Evolutionary conservation across 1,140 invertebrate species (phyloP).

Genomic region (Drosophila yakuba): DNA sequence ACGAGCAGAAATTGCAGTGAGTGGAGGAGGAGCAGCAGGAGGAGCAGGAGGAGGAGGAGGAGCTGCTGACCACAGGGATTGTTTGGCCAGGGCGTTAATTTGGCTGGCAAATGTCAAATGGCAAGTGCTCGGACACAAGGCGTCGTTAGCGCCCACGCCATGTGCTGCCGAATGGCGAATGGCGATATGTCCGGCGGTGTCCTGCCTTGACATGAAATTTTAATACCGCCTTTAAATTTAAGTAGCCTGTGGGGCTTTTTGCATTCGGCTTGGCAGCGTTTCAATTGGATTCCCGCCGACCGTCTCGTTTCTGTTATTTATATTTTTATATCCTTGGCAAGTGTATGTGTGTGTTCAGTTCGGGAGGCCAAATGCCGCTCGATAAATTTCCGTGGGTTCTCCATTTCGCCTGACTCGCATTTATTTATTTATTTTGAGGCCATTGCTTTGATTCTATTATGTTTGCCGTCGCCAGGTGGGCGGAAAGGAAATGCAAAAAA

Average conservation of each 20-base stretch:
- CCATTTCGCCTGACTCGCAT: slow-evolving; percentile 30
- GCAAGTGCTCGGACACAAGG: slow-evolving; percentile 21
- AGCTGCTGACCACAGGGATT: slow-evolving; percentile 39
- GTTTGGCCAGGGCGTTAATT: slow-evolving; percentile 46
- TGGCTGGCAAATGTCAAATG: slow-evolving; percentile 56
- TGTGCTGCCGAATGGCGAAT: slow-evolving; percentile 25
- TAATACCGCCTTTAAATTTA: slow-evolving; percentile 71
- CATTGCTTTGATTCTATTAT: slow-evolving; percentile 68
- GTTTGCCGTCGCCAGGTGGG: slow-evolving; percentile 35
- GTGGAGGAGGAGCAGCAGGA: neutral
- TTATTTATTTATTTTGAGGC: slow-evolving; percentile 73
- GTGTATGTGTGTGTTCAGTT: slow-evolving; percentile 10
- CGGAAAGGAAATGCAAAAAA: neutral
- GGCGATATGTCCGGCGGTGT: slow-evolving; percentile 31
- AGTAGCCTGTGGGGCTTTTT: slow-evolving; percentile 54
- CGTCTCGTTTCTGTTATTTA: slow-evolving; percentile 39
- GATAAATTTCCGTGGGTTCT: slow-evolving; percentile 55
- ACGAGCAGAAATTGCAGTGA: slow-evolving; percentile 28
- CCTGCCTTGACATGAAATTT: slow-evolving; percentile 65
- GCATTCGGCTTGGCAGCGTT: slow-evolving; percentile 61
- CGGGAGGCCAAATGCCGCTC: slow-evolving; percentile 38
- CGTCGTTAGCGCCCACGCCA: slow-evolving; percentile 64
- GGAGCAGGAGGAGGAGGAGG: neutral
- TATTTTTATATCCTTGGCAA: slow-evolving; percentile 59
- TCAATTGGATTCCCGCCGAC: slow-evolving; percentile 48